These are phyloP conservation scores for Mus caroli DNA, from an alignment of 2,797 vertebrate genomes.

Conservation along the genomic window DNA sequence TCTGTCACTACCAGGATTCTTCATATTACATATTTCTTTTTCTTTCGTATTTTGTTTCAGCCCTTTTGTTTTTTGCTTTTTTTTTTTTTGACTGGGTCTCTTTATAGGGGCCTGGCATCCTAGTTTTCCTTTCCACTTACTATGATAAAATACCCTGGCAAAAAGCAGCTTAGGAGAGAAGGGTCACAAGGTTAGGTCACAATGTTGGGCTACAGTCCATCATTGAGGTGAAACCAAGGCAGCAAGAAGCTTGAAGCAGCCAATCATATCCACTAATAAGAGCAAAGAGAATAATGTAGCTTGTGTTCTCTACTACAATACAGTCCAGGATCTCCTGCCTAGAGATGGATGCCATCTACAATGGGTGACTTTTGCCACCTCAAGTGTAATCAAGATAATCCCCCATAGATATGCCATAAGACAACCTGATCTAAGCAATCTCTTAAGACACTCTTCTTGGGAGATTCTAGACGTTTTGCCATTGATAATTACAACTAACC, in stretches of 20 bases:
- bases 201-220: neutral
- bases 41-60: neutral
- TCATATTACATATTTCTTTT: neutral
- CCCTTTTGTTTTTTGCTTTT: neutral
- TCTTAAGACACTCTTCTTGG: neutral
- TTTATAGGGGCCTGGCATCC: neutral
- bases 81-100: neutral
- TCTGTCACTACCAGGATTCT: neutral
- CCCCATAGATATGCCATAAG: neutral
- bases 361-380: neutral
- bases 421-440: neutral
- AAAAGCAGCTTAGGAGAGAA: conserved; percentile 4
- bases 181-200: neutral
- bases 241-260: neutral
- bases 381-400: neutral
- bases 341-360: neutral
- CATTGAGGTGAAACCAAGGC: neutral
- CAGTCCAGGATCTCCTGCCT: neutral
- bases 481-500: neutral
- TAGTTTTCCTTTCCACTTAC: neutral
- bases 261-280: neutral
- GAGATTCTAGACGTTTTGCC: neutral
- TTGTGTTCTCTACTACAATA: neutral
- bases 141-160: neutral
- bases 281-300: neutral